A percentile compares a stretch with the other conserved stretches of the same genome.
phyloP scores from a whole-genome alignment of 2,888 invertebrate species.

The Cryptocheilus praepositus region DNA sequence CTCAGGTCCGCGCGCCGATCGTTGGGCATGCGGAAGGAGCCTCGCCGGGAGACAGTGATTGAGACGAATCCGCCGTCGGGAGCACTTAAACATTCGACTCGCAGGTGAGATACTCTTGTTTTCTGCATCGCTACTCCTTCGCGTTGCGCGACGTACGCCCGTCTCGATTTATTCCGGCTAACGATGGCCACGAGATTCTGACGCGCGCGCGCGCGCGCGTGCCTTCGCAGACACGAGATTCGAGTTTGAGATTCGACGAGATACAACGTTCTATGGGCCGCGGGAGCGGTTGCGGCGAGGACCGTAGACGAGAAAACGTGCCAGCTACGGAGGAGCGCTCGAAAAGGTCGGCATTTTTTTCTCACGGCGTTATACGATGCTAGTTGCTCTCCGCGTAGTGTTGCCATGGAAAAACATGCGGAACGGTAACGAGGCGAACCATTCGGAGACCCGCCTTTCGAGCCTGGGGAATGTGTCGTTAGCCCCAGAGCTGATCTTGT shows the following conservation, averaged over 20 bases:
- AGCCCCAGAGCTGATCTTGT: too few relatives aligned
- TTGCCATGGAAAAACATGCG: conserved; percentile 9
- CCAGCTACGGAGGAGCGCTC: conserved; percentile 21
- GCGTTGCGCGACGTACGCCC: too few relatives aligned
- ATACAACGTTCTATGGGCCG: too few relatives aligned
- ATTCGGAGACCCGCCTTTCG: too few relatives aligned
- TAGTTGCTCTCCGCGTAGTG: neutral
- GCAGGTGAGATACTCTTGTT: conserved; percentile 45
- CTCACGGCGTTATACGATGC: conserved; percentile 25
- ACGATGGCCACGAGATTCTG: too few relatives aligned
- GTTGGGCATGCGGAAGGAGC: conserved; percentile 54
- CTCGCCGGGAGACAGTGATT: conserved; percentile 48
- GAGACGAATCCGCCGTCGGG: conserved; percentile 45
- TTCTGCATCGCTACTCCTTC: neutral
- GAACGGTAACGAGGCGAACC: too few relatives aligned
- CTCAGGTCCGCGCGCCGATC: conserved; percentile 32
- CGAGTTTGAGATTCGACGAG: too few relatives aligned
- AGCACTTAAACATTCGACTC: conserved; percentile 37
- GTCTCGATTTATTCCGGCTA: neutral
- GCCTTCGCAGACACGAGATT: too few relatives aligned
- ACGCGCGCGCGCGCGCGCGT: too few relatives aligned
- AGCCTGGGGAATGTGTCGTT: too few relatives aligned
- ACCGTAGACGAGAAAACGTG: conserved; percentile 18
- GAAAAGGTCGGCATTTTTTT: conserved; percentile 26
- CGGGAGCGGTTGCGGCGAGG: too few relatives aligned